Percentiles rank a stretch among this genome's conserved stretches.
Conservation (phyloP, 2,888 invertebrate genomes). For the Lochmaea capreae region DNA sequence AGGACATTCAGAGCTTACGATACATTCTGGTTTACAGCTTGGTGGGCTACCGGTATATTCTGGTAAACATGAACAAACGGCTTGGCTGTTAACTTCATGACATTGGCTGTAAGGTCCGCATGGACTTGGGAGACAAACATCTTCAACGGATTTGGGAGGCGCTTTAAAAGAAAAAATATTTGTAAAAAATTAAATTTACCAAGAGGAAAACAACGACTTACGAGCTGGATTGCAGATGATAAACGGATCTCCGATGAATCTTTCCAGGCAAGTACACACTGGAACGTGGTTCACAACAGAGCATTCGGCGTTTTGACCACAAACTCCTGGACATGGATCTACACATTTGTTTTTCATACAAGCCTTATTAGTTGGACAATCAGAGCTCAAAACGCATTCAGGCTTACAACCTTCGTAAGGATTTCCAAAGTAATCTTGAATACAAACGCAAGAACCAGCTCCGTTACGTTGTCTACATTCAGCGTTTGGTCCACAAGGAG, state of each 20-base stretch:
- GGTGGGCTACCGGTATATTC: constrained; percentile 80
- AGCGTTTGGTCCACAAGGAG: constrained; percentile 89
- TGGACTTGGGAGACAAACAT: constrained; percentile 77
- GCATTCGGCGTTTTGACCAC: constrained; percentile 86
- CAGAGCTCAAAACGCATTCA: constrained; percentile 87
- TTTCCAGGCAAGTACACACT: constrained; percentile 81
- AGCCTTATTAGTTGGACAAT: constrained; percentile 85
- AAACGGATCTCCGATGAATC: constrained; percentile 82
- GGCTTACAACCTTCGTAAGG: constrained; percentile 89
- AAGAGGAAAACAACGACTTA: constrained; percentile 13
- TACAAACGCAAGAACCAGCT: constrained; percentile 83
- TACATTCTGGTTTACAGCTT: constrained; percentile 81
- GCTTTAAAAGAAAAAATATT: constrained; percentile 31
- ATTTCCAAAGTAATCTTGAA: constrained; percentile 85
- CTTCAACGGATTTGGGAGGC: constrained; percentile 55
- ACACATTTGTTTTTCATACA: constrained; percentile 86
- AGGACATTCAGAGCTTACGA: constrained; percentile 80
- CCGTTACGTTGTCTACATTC: constrained; percentile 81
- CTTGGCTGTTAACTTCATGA: constrained; percentile 73
- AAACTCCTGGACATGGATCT: constrained; percentile 88
- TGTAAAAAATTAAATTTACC: neutral
- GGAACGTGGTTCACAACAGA: constrained; percentile 87
- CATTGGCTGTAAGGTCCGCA: constrained; percentile 84
- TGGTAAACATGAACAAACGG: constrained; percentile 79
- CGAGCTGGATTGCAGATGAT: constrained; percentile 63